Base-by-base conservation (phyloP, 2,888 invertebrate genomes). In the Mechanitis mazaeus region DNA sequence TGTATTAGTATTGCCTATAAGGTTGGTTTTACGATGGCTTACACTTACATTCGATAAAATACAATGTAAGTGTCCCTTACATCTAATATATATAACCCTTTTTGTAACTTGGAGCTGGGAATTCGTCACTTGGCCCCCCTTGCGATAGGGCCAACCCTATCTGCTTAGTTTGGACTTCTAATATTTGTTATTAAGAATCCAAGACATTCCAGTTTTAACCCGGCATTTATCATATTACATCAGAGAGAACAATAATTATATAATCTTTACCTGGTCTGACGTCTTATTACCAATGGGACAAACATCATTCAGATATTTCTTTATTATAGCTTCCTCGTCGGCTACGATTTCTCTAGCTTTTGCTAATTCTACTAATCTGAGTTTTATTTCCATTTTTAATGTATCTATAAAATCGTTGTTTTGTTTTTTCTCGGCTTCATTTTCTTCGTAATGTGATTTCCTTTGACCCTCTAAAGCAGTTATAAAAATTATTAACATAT, bases 371-470 rank as follows among this genome's bases (percentile, higher is more conserved):
- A 85, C 75, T 1, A 93, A 89, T 20, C 95, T 79, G 61, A 92
- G 85, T 69, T 93, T 93, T 56, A 95, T 93, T 72, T 95, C 94
- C 72, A 93, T 94, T 80, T 95, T 96, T 33, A 96, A 79, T 3
- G 92, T 91, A 35, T 91, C 81, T 66, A 96, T 94, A 61, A 93
- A 92, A 61, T 95, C 94, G 62, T 91, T 89, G 77, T 95, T 95
- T 66, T 93, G 92, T 72, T 93, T 93, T 69, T 93, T 93, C 75
- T 94, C 94, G 4, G 93, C 92, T 74, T 95, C 95, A 80, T 94
- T 94, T 78, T 95, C 95, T 79, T 96, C 96, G 71, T 93, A 95
- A 64, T 94, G 92, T 0, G 96, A 96, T 74, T 95, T 95, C 71
- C 96, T 92, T 85, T 96, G 96, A 9, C 96, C 96, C 92, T 96